Evolutionary conservation across 2,797 vertebrate genomes (phyloP), one percentile per base, ranked within the genome.

Genomic region (Chiroxiphia lanceolata): DNA sequence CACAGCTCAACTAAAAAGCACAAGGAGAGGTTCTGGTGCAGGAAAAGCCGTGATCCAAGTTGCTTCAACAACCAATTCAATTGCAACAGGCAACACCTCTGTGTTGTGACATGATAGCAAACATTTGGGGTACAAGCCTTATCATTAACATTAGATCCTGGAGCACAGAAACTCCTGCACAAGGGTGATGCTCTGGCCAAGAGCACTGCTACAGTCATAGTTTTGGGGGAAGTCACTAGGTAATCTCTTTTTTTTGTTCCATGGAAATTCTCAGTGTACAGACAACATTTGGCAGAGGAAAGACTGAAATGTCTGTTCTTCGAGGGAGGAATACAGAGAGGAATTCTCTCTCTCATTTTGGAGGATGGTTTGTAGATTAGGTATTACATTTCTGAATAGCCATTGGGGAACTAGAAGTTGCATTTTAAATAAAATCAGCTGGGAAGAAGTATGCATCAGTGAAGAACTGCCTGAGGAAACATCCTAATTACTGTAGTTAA

Each of bases 371-470:
- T 76, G 44, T 84, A 68, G 68, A 70, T 76, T 47, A 15, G 1
- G 8, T 76, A 14, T 79, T 86, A 50, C 36, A 75, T 70, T 78
- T 75, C 68, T 70, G 80, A 84, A 54, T 54, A 92, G 70, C 57
- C 59, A 16, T 1, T 17, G 44, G 71, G 88, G 74, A 90, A 68
- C 48, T 63, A 44, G 26, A 72, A 76, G 51, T 34, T 82, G 70
- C 60, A n/a, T 87, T 90, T 95, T 74, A 77, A 94, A 47, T 64
- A 64, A 94, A 89, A 94, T 82, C 67, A 84, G 18, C 54, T 59
- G 53, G 54, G 63, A 92, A 88, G 70, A 84, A 67, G 22, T 21
- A 69, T 51, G 70, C 42, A 61, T 83, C 44, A 89, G 48, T 76
- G 74, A 94, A 69, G 74, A 86, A 79, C 13, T 0, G 23, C 78